Evolutionary conservation across 2,888 invertebrate species (phyloP), one percentile per base, ranked within the genome.

Genomic region (Agriotes lineatus): DNA sequence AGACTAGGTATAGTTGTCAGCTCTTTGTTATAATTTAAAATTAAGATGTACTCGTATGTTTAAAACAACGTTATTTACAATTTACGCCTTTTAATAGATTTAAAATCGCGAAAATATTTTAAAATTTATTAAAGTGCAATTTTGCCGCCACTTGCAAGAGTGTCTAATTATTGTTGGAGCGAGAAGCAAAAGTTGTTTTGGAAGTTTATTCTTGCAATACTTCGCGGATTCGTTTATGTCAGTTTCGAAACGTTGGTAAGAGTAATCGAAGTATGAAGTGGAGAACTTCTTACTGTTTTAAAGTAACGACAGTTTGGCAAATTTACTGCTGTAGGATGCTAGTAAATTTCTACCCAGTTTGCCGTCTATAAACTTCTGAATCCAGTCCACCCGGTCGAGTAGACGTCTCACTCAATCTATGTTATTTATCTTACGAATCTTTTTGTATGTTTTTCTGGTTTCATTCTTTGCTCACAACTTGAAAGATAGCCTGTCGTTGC

Each of bases 341-440:
- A 69, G 65, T 69, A 69, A 69, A 69, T 69, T 68, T 69, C 59
- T 65, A 42, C 65, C 57, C 61, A 35, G 57, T 66, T 60, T 61
- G 52, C 65, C 62, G 56, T 69, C 65, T 69, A 66, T 69, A 69
- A 69, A 69, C 65, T 66, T 60, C 61, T 57, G 61, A 59, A 69
- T 73, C 65, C 71, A 72, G 74, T 74, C 72, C 75, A 75, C 73
- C 67, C 69, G 68, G 70, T 72, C 70, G 62, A 67, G 61, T 71
- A 69, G 76, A 75, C 74, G 71, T 75, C 71, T 71, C 70, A 70
- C 74, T 77, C 76, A 76, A 77, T 76, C 76, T 74, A 73, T 69
- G 76, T 75, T 77, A 76, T 76, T 75, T 77, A 76, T 76, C 75
- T 76, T 71, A 67, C 64, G 71, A 66, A 72, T 75, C 72, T 73